These are phyloP conservation scores for Orientallactaga bullata DNA, from an alignment of 2,113 vertebrate genomes.

Conservation along the genomic window DNA sequence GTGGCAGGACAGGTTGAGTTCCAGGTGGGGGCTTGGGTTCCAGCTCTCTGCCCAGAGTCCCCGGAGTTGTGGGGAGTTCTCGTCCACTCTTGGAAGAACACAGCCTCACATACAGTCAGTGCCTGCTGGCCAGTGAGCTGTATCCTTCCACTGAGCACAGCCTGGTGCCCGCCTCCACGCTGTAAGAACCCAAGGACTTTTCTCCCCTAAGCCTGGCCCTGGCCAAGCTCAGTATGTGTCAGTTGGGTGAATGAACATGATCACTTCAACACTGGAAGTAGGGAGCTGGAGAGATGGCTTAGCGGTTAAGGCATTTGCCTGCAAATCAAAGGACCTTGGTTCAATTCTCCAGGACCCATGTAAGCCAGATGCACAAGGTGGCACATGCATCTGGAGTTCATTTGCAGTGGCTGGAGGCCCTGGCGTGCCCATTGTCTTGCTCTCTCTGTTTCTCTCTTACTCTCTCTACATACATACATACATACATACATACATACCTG, in stretches of 20 bases:
- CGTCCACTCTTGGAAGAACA: neutral
- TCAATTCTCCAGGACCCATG: too few species aligned
- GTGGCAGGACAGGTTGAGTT: neutral
- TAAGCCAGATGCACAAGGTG: too few species aligned
- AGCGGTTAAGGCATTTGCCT: too few species aligned
- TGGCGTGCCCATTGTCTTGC: too few species aligned
- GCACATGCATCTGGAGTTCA: too few species aligned
- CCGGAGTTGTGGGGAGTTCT: fast-evolving
- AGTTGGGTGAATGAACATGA: neutral
- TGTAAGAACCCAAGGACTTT: neutral
- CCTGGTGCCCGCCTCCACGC: neutral
- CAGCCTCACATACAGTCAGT: neutral
- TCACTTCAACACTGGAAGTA: neutral
- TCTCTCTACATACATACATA: too few species aligned
- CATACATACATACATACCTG: too few species aligned
- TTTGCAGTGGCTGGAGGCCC: too few species aligned
- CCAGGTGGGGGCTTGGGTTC: neutral
- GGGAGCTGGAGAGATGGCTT: too few species aligned
- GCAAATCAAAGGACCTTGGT: too few species aligned
- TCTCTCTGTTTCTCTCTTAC: too few species aligned
- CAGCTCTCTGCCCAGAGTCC: neutral
- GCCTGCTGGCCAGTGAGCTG: fast-evolving
- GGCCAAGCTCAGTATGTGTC: neutral
- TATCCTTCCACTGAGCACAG: too few species aligned
- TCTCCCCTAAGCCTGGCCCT: neutral